Evolutionary conservation across 2,888 invertebrate species (phyloP).

Genomic region (Cryptus armator): DNA sequence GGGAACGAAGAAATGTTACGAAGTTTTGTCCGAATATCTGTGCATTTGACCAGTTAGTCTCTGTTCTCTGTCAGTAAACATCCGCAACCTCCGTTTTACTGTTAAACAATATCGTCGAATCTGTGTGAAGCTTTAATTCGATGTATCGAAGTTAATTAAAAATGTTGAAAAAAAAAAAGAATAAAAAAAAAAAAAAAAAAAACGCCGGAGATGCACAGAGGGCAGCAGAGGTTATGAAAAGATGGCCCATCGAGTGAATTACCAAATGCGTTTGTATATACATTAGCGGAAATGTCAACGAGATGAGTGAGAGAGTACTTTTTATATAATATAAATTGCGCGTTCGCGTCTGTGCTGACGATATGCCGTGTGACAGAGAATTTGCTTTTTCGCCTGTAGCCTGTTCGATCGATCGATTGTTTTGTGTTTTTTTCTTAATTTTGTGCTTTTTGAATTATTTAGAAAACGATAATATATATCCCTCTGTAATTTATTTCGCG

Average conservation of each 20-base stretch:
- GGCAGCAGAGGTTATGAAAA: neutral
- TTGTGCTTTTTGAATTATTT: neutral
- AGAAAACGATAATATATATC: neutral
- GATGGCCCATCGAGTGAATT: slow-evolving; percentile 34
- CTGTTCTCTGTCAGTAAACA: slow-evolving; percentile 30
- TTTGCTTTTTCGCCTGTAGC: slow-evolving; percentile 60
- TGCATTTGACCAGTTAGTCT: slow-evolving; percentile 2
- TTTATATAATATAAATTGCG: slow-evolving; percentile 71
- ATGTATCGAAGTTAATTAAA: slow-evolving; percentile 26
- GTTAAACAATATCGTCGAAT: slow-evolving; percentile 22
- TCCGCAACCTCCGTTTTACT: slow-evolving; percentile 2
- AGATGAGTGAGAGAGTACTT: slow-evolving; percentile 68
- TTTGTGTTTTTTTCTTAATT: neutral
- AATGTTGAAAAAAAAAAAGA: slow-evolving; percentile 4
- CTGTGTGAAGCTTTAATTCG: slow-evolving; percentile 17
- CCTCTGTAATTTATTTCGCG: neutral
- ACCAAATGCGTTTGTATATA: slow-evolving; percentile 70
- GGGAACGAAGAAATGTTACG: neutral
- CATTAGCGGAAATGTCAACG: slow-evolving; percentile 65
- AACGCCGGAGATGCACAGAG: slow-evolving; percentile 5
- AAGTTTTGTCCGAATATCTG: slow-evolving; percentile 13
- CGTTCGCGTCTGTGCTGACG: slow-evolving; percentile 66
- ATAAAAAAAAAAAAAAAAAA: slow-evolving; percentile 13
- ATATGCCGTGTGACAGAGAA: slow-evolving; percentile 63
- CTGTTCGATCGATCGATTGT: neutral